A percentile compares a stretch with the other conserved stretches of the same genome.
Conservation (phyloP, 2,888 invertebrate genomes). For the Chaetoderma sp. region DNA sequence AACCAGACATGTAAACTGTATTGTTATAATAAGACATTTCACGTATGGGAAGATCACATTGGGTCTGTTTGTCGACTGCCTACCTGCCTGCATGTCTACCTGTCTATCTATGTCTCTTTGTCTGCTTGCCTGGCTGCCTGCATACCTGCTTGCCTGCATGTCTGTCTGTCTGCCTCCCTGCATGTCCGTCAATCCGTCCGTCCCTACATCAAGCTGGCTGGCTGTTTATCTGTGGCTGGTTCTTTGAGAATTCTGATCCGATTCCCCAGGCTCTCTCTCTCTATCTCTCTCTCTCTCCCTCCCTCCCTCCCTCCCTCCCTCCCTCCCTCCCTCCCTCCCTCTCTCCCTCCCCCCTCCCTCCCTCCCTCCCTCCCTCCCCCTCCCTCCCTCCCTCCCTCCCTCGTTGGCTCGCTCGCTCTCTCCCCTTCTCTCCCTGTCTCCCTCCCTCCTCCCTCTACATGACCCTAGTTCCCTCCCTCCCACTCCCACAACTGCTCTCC, state of each 20-base stretch:
- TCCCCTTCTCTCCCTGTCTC: conserved; percentile 8
- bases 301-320: neutral
- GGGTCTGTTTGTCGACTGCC: neutral
- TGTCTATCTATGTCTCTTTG: too few species aligned
- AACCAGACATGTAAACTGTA: neutral
- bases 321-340: neutral
- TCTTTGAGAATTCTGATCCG: neutral
- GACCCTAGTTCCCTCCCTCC: neutral
- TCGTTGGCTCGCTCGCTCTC: too few species aligned
- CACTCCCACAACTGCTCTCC: neutral
- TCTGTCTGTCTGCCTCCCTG: too few species aligned
- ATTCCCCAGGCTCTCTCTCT: neutral
- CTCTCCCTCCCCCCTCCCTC: neutral
- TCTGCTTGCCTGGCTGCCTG: neutral
- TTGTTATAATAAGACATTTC: neutral
- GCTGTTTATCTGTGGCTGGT: neutral
- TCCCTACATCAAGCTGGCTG: neutral
- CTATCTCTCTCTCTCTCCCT: neutral
- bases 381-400: neutral
- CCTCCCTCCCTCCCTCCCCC: neutral
- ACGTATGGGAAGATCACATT: neutral
- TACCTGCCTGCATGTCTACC: too few species aligned
- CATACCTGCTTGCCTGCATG: too few species aligned
- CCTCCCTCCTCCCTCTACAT: neutral
- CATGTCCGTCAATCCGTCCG: neutral